Evolutionary conservation across 2,888 invertebrate genomes (phyloP).

Genomic region (Dryomyza anilis): DNA sequence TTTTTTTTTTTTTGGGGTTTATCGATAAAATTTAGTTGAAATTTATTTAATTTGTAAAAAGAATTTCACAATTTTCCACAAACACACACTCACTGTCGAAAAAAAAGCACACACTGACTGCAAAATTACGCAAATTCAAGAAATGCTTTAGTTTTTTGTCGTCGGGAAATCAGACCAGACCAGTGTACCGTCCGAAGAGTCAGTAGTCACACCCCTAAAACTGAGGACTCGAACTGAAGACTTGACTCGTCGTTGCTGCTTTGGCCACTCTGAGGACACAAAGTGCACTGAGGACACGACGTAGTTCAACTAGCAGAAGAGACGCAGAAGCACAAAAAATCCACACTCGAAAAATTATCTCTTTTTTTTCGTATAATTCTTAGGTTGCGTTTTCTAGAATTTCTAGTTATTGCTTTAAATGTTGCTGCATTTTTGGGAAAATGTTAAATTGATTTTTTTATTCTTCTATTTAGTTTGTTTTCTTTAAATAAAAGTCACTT

Average conservation of each 20-base stretch:
- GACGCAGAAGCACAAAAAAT: too few relatives aligned
- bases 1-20: not conserved
- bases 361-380: not conserved
- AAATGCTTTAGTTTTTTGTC: too few relatives aligned
- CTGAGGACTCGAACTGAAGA: conserved; percentile 11
- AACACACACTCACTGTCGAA: not conserved
- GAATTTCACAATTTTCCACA: conserved; percentile 4
- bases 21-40: too few relatives aligned
- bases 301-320: too few relatives aligned
- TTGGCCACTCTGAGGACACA: too few relatives aligned
- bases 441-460: not conserved
- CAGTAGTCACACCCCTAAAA: conserved; percentile 34
- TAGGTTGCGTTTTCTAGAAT: not conserved
- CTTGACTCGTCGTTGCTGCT: too few relatives aligned
- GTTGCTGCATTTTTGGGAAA: not conserved
- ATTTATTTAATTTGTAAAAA: not conserved
- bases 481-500: too few relatives aligned
- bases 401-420: not conserved
- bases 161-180: too few relatives aligned
- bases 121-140: not conserved
- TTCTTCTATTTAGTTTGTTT: not conserved
- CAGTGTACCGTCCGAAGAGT: too few relatives aligned
- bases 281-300: too few relatives aligned
- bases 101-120: not conserved
- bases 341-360: conserved; percentile 4